Evolutionary conservation across 1,140 invertebrate species (phyloP), one percentile per base, ranked within the genome.

Genomic region (Drosophila busckii): DNA sequence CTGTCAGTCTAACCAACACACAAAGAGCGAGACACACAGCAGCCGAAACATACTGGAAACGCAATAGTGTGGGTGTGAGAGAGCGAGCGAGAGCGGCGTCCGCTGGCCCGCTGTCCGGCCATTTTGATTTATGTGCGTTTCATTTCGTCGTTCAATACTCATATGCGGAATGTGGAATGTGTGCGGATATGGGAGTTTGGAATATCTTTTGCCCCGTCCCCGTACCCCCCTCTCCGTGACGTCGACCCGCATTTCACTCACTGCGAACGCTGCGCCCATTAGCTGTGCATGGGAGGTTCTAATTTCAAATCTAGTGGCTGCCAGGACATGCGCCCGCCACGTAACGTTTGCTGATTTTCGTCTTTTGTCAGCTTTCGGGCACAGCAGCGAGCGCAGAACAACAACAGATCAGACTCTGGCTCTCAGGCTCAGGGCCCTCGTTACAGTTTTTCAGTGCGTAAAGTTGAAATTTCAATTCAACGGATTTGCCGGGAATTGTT

Each of bases 101-200:
- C 63, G 64, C 32, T 64, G 60, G 60, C 60, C 63, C 70, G 78
- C 84, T 80, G 84, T 84, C 84, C 84, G 70, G 75, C 84, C 84
- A 86, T 86, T 86, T 86, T 86, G 84, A 86, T 86, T 86, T 86
- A 86, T 86, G 80, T 84, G 69, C 71, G 73, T 85, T 85, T 85
- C 69, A 85, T 85, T 85, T 86, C 84, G 70, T 71, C 75, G 84
- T 84, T 86, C 84, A 85, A 86, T 86, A 86, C 80, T 84, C 82
- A 85, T 85, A 85, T 85, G 82, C 71, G 71, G 83, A 46, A 59
- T 65, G 55, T 37, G 70, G 69, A 80, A 71, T 84, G 73, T 80
- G 70, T 85, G 69, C 70, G 82, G 75, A 85, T 85, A 85, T 85
- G 70, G 82, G 70, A 82, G 82, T 82, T 82, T 85, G 82, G 64